phyloP scores from a whole-genome alignment of 2,888 invertebrate species.

The Fragum sueziense region DNA sequence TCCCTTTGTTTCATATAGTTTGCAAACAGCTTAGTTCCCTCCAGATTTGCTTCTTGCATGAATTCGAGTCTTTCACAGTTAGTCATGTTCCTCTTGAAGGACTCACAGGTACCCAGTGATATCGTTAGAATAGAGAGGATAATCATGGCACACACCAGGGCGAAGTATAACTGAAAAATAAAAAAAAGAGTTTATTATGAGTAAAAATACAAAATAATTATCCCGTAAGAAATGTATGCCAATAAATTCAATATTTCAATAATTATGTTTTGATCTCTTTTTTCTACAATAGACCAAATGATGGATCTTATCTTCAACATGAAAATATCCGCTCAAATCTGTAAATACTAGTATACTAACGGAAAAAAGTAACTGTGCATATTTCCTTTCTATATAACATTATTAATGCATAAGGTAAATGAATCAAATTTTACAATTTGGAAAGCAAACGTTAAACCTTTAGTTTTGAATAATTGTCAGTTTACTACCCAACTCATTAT shows the following conservation, averaged over 20 bases:
- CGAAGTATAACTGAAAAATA: constrained; percentile 30
- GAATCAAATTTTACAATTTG: too few species aligned
- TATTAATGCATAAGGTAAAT: too few species aligned
- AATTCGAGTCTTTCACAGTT: constrained; percentile 32
- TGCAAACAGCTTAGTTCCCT: background rate
- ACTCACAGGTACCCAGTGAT: constrained; percentile 18
- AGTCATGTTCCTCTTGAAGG: constrained; percentile 30
- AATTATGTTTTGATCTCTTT: background rate
- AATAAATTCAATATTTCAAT: background rate
- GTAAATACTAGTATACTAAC: background rate
- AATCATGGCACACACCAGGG: constrained; percentile 9
- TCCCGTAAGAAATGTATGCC: background rate
- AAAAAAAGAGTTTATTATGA: background rate
- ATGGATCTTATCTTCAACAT: background rate
- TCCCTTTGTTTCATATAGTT: background rate
- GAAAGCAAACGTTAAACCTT: too few species aligned
- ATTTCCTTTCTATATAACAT: too few species aligned
- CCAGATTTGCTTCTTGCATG: constrained; percentile 4
- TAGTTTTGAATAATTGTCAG: too few species aligned
- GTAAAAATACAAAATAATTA: background rate
- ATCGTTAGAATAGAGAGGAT: constrained; percentile 29
- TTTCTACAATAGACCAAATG: background rate
- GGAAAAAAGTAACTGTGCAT: too few species aligned
- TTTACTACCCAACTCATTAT: too few species aligned
- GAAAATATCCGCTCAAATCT: background rate